These are phyloP conservation scores for Platanista minor DNA, from an alignment of 2,113 vertebrate genomes.

Conservation along the genomic window DNA sequence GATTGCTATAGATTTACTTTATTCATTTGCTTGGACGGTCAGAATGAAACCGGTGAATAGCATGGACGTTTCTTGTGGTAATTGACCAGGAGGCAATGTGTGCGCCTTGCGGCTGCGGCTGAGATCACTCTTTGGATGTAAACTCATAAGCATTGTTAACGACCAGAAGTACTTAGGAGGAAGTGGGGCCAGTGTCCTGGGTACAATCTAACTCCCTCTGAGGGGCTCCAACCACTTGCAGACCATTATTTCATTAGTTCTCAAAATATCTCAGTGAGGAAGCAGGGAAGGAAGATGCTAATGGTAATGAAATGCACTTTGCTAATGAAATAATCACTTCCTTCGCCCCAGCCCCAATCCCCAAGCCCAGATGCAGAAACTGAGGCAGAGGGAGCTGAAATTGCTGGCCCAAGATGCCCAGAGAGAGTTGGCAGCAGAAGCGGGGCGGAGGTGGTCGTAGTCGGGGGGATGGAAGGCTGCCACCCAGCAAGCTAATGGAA, in stretches of 20 bases:
- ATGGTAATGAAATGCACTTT: not conserved
- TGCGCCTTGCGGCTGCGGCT: accelerated
- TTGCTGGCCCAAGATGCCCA: not conserved
- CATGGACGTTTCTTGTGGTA: not conserved
- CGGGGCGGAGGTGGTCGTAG: accelerated
- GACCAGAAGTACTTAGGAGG: not conserved
- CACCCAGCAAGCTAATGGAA: not conserved
- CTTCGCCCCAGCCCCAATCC: not conserved
- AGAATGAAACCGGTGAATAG: not conserved
- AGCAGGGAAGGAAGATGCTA: not conserved
- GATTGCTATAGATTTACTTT: not conserved
- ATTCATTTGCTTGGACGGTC: not conserved
- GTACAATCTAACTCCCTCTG: not conserved
- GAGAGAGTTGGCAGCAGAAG: not conserved
- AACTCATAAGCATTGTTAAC: not conserved
- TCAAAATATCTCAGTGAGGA: constrained; percentile 22
- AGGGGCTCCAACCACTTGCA: not conserved
- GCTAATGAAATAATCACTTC: not conserved
- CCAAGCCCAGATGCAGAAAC: not conserved
- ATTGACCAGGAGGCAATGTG: accelerated
- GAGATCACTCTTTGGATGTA: not conserved
- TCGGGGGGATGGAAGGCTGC: not conserved
- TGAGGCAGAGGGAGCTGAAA: not conserved
- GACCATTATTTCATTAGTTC: constrained; percentile 41
- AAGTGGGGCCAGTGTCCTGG: not conserved